These are phyloP conservation scores for Sinocyclocheilus anshuiensis DNA, from an alignment of 2,113 vertebrate species.

Conservation along the genomic window DNA sequence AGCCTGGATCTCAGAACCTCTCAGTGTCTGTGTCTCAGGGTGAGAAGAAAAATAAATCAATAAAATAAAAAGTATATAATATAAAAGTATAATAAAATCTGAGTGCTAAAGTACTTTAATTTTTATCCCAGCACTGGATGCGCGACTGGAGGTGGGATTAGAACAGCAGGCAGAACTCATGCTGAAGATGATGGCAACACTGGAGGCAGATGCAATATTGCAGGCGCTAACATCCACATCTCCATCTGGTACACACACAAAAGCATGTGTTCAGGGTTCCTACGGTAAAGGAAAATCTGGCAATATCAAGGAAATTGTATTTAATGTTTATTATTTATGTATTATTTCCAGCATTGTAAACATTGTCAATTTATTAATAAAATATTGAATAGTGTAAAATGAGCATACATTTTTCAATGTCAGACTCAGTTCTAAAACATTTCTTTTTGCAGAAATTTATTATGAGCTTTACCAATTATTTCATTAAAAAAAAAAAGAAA, in stretches of 20 bases:
- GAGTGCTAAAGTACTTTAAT: not conserved
- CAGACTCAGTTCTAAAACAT: not conserved
- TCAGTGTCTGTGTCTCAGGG: slow-evolving; percentile 96
- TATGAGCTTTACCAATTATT: not conserved
- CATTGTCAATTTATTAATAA: not conserved
- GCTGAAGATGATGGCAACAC: slow-evolving; percentile 99
- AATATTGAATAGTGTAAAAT: not conserved
- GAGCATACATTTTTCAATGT: not conserved
- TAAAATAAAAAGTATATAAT: too few relatives aligned
- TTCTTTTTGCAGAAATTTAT: not conserved
- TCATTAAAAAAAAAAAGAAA: too few relatives aligned
- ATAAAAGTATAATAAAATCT: not conserved
- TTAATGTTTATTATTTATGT: not conserved
- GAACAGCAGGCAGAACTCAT: slow-evolving; percentile 98
- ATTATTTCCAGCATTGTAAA: not conserved
- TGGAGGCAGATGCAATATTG: slow-evolving; percentile 96
- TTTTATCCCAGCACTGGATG: slow-evolving; percentile 85
- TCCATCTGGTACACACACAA: slow-evolving; percentile 79
- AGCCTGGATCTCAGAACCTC: slow-evolving; percentile 91
- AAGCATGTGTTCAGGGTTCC: not conserved
- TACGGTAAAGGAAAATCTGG: not conserved
- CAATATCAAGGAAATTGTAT: not conserved
- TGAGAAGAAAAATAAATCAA: slow-evolving; percentile 64
- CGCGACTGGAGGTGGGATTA: slow-evolving; percentile 94
- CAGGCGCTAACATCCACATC: slow-evolving; percentile 94